Evolutionary conservation across 2,888 invertebrate species (phyloP), one percentile per base, ranked within the genome.

Genomic region (Sympetrum striolatum): DNA sequence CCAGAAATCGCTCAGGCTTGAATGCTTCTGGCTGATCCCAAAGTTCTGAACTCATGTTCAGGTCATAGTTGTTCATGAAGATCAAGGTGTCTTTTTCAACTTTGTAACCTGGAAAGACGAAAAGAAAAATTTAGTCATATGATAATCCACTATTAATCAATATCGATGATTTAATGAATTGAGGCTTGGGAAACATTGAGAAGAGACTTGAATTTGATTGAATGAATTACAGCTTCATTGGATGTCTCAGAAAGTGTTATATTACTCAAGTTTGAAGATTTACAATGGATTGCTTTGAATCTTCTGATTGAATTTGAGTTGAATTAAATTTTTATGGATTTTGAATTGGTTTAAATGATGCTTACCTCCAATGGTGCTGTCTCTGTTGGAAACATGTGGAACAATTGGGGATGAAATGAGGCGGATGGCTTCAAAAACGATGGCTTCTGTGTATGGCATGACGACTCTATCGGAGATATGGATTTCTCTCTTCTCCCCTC

Each of bases 351-450:
- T 31, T 2, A 31, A 14, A 73, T 4, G 73, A 25, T 81, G 93
- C 93, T 94, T 93, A 96, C 96, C 96, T 92, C 94, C 95, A 91
- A 96, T 94, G 6, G 95, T 94, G 91, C 95, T 96, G 91, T 96
- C 95, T 91, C 95, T 95, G 91, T 95, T 96, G 25, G 96, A 95
- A 0, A 96, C 96, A 92, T 96, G 95, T 0, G 96, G 96, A 0
- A 96, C 96, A 90, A 96, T 96, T 0, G 96, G 96, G 22, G 96
- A 96, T 8, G 96, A 95, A 90, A 96, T 95, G 82, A 95, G 92
- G 90, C 96, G 93, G n/a, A 96, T 94, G 0, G 95, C 94, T 93
- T 96, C 96, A 92, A 95, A 94, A 90, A 96, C 94, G 10, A 95
- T 94, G 0, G 96, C 95, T 92, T 96, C 95, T 0, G 95, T 95